Evolutionary conservation across 2,113 vertebrate genomes (phyloP), one percentile per base, ranked within the genome.

Genomic region (Neolamprologus sp.): DNA sequence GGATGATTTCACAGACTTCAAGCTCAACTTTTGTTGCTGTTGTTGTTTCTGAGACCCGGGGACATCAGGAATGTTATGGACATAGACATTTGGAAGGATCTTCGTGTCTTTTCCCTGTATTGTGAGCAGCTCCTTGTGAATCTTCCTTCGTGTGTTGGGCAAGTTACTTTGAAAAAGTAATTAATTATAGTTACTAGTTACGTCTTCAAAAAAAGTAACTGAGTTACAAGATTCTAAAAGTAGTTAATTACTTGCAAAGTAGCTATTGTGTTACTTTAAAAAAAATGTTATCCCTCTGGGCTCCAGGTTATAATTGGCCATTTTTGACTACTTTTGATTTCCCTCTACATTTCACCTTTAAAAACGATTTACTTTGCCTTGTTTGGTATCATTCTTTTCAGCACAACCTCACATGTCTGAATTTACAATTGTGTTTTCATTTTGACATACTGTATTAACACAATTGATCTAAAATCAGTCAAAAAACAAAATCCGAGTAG

Each of bases 221-320:
- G n/a, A 54, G 51, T 21, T 54, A 54, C 51, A 54, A 54, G n/a
- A 54, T 54, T 54, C 51, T 54, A 54, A 54, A 53, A 21, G n/a
- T 53, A 53, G 5, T 21, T 21, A 11, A 54, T 7, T 54, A 54
- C 51, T 54, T 54, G 51, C 11, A 21, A 54, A 54, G 51, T 54
- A 54, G 9, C 51, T 54, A 54, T 54, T 54, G 51, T 6, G 5
- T 21, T 54, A 54, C 51, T 54, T 21, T 14, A 6, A 49, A 49
- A 49, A 49, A 5, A 0, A 0, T 10, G 21, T 54, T 53, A 54
- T 54, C n/a, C 51, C 51, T 54, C n/a, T 54, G 51, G 51, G 51
- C 19, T 53, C 19, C 51, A 53, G 19, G 51, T n/a, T 53, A 53
- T 53, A 53, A 53, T n/a, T 53, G 49, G 49, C 19, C 49, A 53